Conservation (phyloP, 1,140 invertebrate species). For the Palaemon carinicauda region DNA sequence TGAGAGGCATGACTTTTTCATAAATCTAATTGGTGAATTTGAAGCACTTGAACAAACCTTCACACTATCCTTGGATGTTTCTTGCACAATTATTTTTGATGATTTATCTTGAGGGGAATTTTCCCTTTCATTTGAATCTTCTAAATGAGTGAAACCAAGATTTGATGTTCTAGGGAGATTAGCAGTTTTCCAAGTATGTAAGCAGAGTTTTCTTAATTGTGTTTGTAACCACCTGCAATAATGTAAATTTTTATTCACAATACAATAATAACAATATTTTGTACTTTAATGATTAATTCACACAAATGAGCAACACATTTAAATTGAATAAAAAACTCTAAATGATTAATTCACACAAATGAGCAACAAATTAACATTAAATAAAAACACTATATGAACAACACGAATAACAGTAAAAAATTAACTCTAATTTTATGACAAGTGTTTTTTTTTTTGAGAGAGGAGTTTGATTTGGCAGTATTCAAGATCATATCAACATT, state of each 20-base stretch:
- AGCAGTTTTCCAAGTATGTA: conserved; percentile 42
- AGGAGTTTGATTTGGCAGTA: too few relatives aligned
- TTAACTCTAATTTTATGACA: too few relatives aligned
- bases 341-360: too few relatives aligned
- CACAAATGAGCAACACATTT: too few relatives aligned
- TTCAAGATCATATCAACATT: too few relatives aligned
- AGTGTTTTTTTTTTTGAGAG: too few relatives aligned
- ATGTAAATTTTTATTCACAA: not conserved
- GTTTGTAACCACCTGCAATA: conserved; percentile 37
- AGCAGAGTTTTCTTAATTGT: conserved; percentile 36
- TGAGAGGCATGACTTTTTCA: not conserved
- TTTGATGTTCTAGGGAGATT: conserved; percentile 30
- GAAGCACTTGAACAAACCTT: not conserved
- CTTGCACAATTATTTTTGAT: not conserved
- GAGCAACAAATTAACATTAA: too few relatives aligned
- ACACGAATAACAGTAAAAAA: too few relatives aligned
- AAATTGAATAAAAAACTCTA: too few relatives aligned
- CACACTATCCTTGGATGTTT: not conserved
- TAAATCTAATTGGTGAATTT: not conserved
- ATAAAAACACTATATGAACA: not conserved
- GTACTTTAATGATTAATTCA: too few relatives aligned
- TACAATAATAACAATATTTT: not conserved
- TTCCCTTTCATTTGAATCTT: not conserved
- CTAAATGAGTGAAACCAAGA: not conserved
- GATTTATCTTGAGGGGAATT: not conserved